Conservation (phyloP, 2,113 vertebrate species). For the Sialia sialis region DNA sequence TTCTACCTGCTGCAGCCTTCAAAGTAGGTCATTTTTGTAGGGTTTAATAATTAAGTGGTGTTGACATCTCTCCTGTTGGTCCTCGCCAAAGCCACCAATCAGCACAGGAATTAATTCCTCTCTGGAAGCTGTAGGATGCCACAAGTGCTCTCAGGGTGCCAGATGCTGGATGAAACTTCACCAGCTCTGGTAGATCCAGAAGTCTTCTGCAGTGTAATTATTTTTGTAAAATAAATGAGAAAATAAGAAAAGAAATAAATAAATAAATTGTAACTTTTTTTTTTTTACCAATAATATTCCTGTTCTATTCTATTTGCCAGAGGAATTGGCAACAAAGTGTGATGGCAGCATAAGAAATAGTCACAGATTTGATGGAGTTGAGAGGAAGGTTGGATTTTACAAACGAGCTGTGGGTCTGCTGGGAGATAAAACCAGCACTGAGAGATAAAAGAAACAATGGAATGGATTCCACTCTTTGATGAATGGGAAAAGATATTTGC, state of each 20-base stretch:
- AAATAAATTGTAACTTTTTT: background rate
- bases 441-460: no score
- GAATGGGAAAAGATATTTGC: no score
- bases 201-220: background rate
- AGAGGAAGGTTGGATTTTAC: no score
- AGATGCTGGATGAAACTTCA: background rate
- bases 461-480: no score
- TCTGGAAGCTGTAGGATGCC: background rate
- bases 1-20: background rate
- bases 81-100: background rate
- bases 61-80: background rate
- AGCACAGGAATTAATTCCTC: background rate
- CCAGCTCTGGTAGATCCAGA: background rate
- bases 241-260: background rate
- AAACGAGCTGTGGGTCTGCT: no score
- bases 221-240: background rate
- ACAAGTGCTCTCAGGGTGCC: background rate
- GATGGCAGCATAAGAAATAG: background rate
- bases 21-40: background rate
- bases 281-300: background rate
- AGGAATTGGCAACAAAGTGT: background rate
- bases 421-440: no score
- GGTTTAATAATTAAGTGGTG: background rate
- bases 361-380: background rate
- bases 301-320: background rate